A percentile compares a stretch with the other conserved stretches of the same genome.
Conservation (phyloP, 2,113 vertebrate species). For the Dipodomys merriami region DNA sequence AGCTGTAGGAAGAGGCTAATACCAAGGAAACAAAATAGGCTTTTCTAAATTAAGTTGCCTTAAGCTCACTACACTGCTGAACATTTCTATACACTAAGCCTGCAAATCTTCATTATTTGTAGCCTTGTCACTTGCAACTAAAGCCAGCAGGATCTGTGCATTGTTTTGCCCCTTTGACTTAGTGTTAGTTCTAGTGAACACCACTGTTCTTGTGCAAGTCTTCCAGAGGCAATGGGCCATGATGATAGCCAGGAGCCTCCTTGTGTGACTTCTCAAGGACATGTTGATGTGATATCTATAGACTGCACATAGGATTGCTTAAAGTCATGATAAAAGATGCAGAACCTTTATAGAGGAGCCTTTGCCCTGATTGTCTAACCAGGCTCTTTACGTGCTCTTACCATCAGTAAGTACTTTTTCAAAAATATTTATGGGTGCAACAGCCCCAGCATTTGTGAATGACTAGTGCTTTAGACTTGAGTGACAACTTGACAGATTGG, state of each 20-base stretch:
- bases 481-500: constrained; percentile 14
- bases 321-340: too few relatives aligned
- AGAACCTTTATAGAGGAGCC: too few relatives aligned
- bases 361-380: too few relatives aligned
- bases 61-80: not conserved
- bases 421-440: not conserved
- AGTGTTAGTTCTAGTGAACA: too few relatives aligned
- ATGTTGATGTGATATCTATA: too few relatives aligned
- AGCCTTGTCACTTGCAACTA: not conserved
- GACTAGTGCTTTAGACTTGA: constrained; percentile 13
- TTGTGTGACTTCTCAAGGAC: too few relatives aligned
- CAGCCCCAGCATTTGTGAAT: not conserved
- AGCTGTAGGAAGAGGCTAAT: not conserved
- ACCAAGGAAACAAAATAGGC: not conserved
- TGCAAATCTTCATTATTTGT: not conserved
- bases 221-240: too few relatives aligned
- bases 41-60: not conserved
- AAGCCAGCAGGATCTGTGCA: not conserved
- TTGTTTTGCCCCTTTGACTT: not conserved
- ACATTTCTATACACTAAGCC: not conserved
- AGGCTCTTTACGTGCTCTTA: not conserved
- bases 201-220: too few relatives aligned
- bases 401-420: constrained; percentile 22
- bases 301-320: too few relatives aligned
- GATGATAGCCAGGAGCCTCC: too few relatives aligned